phyloP scores from a whole-genome alignment of 1,140 invertebrate species.

The Neodiprion pinetum region DNA sequence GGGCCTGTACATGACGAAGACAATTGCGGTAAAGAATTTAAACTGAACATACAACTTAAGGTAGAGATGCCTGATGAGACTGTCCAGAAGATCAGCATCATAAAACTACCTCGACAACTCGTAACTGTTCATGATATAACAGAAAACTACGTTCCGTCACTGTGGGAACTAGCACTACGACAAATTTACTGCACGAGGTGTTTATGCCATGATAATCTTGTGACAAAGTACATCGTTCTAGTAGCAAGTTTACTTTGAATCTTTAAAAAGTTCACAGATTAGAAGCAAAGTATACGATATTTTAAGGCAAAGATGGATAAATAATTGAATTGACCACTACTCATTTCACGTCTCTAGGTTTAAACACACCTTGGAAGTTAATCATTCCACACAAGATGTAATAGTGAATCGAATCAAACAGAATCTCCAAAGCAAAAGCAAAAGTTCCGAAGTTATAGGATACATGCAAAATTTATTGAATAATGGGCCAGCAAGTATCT shows the following conservation, averaged over 20 bases:
- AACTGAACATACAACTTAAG: conserved; percentile 30
- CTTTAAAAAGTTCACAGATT: no score
- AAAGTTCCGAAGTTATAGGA: not conserved
- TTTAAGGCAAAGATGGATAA: conserved; percentile 16
- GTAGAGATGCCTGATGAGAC: conserved; percentile 20
- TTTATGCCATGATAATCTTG: conserved; percentile 6
- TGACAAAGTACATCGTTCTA: no score
- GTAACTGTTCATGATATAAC: conserved; percentile 39
- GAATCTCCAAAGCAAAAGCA: not conserved
- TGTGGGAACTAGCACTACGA: conserved; percentile 50
- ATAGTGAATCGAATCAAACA: conserved; percentile 19
- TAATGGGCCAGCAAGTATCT: conserved; percentile 49
- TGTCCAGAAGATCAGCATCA: conserved; percentile 27
- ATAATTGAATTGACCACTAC: no score
- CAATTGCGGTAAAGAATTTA: conserved; percentile 32
- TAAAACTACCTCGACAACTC: conserved; percentile 49
- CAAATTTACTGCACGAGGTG: conserved; percentile 47
- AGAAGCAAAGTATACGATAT: not conserved
- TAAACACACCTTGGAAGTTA: conserved; percentile 38
- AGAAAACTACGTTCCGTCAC: conserved; percentile 39
- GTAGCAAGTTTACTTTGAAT: no score
- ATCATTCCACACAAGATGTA: conserved; percentile 29
- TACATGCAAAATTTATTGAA: conserved; percentile 35
- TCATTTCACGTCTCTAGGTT: not conserved
- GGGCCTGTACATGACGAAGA: conserved; percentile 23